Base-by-base conservation (phyloP, 2,113 vertebrate genomes). In the Hippocampus zosterae region DNA sequence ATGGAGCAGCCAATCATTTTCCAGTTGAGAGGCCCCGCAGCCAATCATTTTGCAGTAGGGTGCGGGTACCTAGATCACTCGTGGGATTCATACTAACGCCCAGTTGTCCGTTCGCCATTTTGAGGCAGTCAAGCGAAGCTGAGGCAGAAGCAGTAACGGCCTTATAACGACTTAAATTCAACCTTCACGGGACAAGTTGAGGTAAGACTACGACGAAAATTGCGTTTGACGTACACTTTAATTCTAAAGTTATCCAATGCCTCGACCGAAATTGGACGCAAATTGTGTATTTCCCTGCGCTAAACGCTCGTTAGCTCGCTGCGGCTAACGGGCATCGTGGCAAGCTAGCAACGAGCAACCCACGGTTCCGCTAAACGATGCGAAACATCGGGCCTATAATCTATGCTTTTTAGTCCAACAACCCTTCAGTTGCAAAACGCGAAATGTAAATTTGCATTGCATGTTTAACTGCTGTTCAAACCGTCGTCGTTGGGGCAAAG, bases 101-200 rank as follows among this genome's bases (percentile, higher is more conserved):
- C 55, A 11, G 69, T 68, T 75, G 63, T 62, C n/a, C 61, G 55
- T 65, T 65, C 86, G 86, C 88, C 88, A 89, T 89, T 88, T 89
- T 89, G 72, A 48, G 53, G 2, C 16, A 69, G 68, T 68, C 13
- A 48, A 69, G 18, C 1, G 5, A 1, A 0, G 23, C 37, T 3
- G 29, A 56, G 33, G 25, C 67, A 60, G 40, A 2, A 3, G 52
- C 18, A 13, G 19, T 1, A 53, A 1, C 9, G 46, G 18, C 67
- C 50, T 33, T 37, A 5, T n/a, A 44, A 65, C 27, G 41, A 23
- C 13, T 12, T 41, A 2, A 27, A 8, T 33, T 25, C 15, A 8
- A 65, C 18, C 13, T 60, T 60, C 16, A 3, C 15, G 16, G 41
- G n/a, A 7, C 2, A 65, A 27, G n/a, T 6, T 3, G 8, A 65